Evolutionary conservation across 1,140 invertebrate genomes (phyloP), one percentile per base, ranked within the genome.

Genomic region (Bombus haemorrhoidalis): DNA sequence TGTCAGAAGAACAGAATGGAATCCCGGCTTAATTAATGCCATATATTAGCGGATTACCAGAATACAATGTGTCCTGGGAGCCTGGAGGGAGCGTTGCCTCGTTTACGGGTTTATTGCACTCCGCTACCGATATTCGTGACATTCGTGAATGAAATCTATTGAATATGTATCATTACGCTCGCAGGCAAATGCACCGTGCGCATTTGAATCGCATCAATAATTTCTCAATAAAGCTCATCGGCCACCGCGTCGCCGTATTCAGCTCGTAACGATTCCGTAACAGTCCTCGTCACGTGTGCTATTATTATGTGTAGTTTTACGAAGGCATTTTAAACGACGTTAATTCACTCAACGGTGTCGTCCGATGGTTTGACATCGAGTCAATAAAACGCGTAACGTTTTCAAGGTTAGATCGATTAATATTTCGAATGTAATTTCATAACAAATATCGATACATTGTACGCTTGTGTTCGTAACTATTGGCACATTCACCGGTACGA

Each of bases 1-100:
- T 37, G 69, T 81, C 66, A 25, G 10, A 18, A 41, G 28, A n/a
- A n/a, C 41, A 22, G 41, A 77, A 39, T n/a, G 72, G 71, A 89
- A 87, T 81, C 34, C 53, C 41, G 53, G 53, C 71, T 88, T 88
- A 88, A 90, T 91, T 79, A 88, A 90, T 86, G 86, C 74, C 83
- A 85, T 88, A 80, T 69, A 91, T 88, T 86, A 86, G 57, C 53
- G 53, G 68, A 90, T 90, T 91, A 88, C 62, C 28, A 57, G 69
- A 90, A 83, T 83, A 87, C 66, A 85, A 88, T 83, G 69, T 28
- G 53, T 41, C 10, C 39, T n/a, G 75, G 34, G 32, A 69, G 41
- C 22, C 12, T 15, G 3, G 1, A 10, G 22, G 18, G 79, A 75
- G 18, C 28, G 77, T 79, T 66, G 34, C 15, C 59, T 80, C 34